Evolutionary conservation across 1,140 invertebrate genomes (phyloP).

Genomic region (Anastatus disparis): DNA sequence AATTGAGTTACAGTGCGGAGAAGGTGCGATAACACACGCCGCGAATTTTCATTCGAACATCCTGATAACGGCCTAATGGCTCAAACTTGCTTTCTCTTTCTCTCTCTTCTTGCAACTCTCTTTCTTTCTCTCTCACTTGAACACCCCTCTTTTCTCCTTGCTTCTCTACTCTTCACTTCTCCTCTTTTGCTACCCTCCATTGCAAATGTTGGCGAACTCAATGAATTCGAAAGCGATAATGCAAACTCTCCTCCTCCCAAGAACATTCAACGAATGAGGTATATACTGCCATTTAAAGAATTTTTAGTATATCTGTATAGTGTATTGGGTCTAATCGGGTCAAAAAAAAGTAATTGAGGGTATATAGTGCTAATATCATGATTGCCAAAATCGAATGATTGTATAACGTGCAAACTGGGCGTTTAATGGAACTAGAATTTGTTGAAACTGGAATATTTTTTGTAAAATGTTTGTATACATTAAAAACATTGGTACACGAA

Average conservation of each 20-base stretch:
- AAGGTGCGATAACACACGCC: slow-evolving; percentile 55
- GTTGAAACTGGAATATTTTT: too few species aligned
- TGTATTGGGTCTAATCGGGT: slow-evolving; percentile 51
- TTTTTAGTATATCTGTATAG: too few species aligned
- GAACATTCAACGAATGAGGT: slow-evolving; percentile 27
- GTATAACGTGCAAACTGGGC: too few species aligned
- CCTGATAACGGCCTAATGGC: slow-evolving; percentile 59
- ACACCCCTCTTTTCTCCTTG: neutral
- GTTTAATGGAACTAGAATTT: too few species aligned
- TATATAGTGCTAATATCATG: too few species aligned
- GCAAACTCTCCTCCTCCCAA: slow-evolving; percentile 53
- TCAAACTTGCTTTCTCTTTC: slow-evolving; percentile 44
- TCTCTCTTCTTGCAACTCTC: slow-evolving; percentile 1
- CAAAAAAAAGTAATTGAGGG: neutral
- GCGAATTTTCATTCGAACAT: slow-evolving; percentile 58
- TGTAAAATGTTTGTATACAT: too few species aligned
- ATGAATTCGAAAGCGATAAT: slow-evolving; percentile 65
- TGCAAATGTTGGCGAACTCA: slow-evolving; percentile 52
- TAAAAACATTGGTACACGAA: too few species aligned
- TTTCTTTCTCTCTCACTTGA: slow-evolving; percentile 20
- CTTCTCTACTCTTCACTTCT: neutral
- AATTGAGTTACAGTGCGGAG: slow-evolving; percentile 42
- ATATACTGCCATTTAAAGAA: too few species aligned
- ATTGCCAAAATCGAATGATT: neutral
- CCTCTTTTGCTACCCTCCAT: neutral